These are phyloP conservation scores for Stichopus horrens DNA, from an alignment of 53 echinoderm and acorn worm genomes.

Conservation along the genomic window DNA sequence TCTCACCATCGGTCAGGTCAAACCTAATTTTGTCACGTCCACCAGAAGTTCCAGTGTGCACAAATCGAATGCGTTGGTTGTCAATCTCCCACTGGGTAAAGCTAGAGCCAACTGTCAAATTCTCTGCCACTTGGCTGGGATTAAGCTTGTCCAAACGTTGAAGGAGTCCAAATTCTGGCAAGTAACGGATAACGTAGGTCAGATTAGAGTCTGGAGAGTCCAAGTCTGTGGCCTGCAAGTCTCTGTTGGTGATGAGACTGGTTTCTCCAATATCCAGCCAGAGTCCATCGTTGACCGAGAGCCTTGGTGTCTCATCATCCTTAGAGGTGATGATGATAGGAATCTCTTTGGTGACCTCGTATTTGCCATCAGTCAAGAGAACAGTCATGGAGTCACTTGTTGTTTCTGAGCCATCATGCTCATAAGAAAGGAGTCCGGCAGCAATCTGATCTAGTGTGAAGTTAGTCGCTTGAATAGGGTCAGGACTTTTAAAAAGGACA, in stretches of 20 bases:
- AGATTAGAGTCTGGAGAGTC: conserved; percentile 95
- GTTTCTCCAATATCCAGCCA: conserved; percentile 85
- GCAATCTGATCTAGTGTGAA: conserved; percentile 90
- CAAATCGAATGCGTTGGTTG: conserved; percentile 86
- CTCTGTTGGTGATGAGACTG: conserved; percentile 77
- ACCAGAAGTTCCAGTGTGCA: conserved; percentile 75
- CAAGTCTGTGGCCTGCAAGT: conserved; percentile 89
- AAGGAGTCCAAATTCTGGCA: conserved; percentile 77
- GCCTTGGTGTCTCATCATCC: conserved; percentile 98
- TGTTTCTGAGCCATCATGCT: conserved; percentile 96
- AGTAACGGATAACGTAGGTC: conserved; percentile 76
- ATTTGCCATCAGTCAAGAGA: conserved; percentile 91
- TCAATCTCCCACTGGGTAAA: conserved; percentile 99
- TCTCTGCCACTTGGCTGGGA: conserved; percentile 64
- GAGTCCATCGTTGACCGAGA: conserved; percentile 91
- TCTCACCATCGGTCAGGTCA: conserved; percentile 94
- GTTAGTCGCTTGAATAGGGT: conserved; percentile 71
- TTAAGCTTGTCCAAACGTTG: conserved; percentile 75
- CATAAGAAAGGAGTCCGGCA: conserved; percentile 69
- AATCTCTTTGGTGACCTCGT: conserved; percentile 80
- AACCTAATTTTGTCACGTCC: conserved; percentile 96
- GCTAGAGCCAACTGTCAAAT: conserved; percentile 87
- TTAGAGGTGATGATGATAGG: conserved; percentile 62
- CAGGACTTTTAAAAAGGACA: conserved; percentile 59
- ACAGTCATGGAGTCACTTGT: conserved; percentile 83